Base-by-base conservation (phyloP, 1,140 invertebrate species). In the Harlomillsia oculata region DNA sequence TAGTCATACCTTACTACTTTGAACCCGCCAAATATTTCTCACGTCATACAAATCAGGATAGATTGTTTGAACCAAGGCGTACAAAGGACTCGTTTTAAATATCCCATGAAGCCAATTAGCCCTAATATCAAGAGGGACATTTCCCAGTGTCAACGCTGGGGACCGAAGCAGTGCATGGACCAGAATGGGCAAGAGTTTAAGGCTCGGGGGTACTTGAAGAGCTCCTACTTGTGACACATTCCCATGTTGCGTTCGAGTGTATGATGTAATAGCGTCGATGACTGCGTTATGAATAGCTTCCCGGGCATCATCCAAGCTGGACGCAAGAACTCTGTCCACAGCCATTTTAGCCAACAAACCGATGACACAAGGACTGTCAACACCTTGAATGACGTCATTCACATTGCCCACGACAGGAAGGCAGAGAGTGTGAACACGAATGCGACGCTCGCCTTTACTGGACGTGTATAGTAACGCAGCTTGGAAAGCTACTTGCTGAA, bases 381-480 rank as follows among this genome's bases (percentile, higher is more conserved):
- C 95, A 11, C 84, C 80, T 67, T 87, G 80, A 65, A 96, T 78
- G 14, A 99, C 78, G 65, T 97, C 93, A 3, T 81, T 77, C 36
- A 97, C 69, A 66, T 82, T 90, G 21, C 79, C 78, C 0, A 84
- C 84, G 5, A 97, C 83, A 16, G 96, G 96, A 54, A 99, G 69
- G 72, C 93, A 95, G 20, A 99, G 69, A 0, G 95, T 99, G 71
- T 99, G 96, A 4, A 99, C 96, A 60, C 97, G 79, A 67, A 99
- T 99, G 30, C 28, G 13, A 13, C 39, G 18, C 14, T 34, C 40
- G 87, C 89, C 95, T 83, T 93, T 95, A 72, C 89, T 94, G 21
- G 93, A 97, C 1, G 97, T 99, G 67, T 99, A 99, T 0, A 99
- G 77, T 36, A 99, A 71, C 14, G 97, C 96, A 5, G 94, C 94